A percentile compares a stretch with the other conserved stretches of the same genome.
These are phyloP conservation scores for Eumaeus atala DNA, from an alignment of 1,140 invertebrate species.

Conservation along the genomic window DNA sequence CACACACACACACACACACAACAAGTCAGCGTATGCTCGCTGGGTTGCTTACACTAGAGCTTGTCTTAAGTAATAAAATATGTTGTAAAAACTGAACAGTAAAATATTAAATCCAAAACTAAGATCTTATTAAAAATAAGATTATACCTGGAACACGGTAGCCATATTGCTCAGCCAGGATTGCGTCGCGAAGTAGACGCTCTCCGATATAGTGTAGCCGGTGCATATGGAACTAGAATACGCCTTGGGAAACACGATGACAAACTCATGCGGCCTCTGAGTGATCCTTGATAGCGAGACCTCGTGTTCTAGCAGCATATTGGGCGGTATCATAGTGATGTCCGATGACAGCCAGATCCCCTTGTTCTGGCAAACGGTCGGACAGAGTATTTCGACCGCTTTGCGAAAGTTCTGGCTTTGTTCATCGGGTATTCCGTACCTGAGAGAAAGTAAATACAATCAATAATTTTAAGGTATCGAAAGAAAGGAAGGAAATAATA, in stretches of 20 bases:
- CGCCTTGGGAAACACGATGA: conserved; percentile 92
- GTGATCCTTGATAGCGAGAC: conserved; percentile 86
- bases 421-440: conserved; percentile 88
- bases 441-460: conserved; percentile 16
- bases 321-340: conserved; percentile 95
- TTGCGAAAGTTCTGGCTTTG: conserved; percentile 83
- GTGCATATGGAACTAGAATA: conserved; percentile 93
- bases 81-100: too few species aligned
- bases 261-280: conserved; percentile 92
- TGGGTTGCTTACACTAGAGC: too few species aligned
- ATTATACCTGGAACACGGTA: conserved; percentile 81
- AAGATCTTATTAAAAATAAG: too few species aligned
- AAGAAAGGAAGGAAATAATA: too few species aligned
- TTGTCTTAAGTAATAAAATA: too few species aligned
- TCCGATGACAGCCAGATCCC: conserved; percentile 93
- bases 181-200: conserved; percentile 92
- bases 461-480: neutral
- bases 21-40: too few species aligned
- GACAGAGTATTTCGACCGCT: conserved; percentile 85
- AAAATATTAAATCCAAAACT: too few species aligned
- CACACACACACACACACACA: too few species aligned
- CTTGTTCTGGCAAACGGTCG: conserved; percentile 87
- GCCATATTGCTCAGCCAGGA: conserved; percentile 86
- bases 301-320: conserved; percentile 82
- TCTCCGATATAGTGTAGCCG: conserved; percentile 93